Conservation (phyloP, 2,113 vertebrate species). For the Xenus cinereus region DNA sequence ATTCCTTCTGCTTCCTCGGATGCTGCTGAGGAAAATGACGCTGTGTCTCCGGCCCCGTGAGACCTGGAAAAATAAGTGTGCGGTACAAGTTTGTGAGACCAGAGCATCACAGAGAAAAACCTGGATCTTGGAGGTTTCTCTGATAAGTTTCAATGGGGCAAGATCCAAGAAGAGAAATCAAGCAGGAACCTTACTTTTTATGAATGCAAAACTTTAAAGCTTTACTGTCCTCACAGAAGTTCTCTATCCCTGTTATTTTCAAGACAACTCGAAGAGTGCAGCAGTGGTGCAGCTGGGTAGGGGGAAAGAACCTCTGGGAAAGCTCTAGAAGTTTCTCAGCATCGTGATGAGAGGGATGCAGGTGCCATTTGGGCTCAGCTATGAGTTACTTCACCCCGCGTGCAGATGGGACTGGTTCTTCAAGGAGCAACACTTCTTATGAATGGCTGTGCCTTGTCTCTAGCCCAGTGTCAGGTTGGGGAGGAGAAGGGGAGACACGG, state of each 20-base stretch:
- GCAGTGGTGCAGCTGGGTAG: background rate
- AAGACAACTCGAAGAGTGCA: background rate
- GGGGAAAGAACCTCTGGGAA: background rate
- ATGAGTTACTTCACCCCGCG: background rate
- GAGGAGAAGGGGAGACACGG: background rate
- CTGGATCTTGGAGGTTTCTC: background rate
- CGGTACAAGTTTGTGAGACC: background rate
- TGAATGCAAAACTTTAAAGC: background rate
- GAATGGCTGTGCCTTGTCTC: background rate
- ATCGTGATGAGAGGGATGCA: background rate
- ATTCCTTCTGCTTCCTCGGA: background rate
- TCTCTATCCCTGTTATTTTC: background rate
- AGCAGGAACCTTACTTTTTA: background rate
- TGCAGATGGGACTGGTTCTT: background rate
- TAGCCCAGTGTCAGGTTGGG: background rate
- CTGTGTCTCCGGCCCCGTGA: background rate
- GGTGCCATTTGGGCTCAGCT: background rate
- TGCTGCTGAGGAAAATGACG: background rate
- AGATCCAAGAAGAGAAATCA: background rate
- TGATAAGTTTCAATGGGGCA: background rate
- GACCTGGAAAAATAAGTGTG: background rate
- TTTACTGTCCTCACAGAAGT: background rate
- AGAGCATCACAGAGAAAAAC: background rate
- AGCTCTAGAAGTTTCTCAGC: background rate
- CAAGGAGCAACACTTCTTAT: background rate